Evolutionary conservation across 2,113 vertebrate genomes (phyloP), one percentile per base, ranked within the genome.

Genomic region (Myotis lucifugus): DNA sequence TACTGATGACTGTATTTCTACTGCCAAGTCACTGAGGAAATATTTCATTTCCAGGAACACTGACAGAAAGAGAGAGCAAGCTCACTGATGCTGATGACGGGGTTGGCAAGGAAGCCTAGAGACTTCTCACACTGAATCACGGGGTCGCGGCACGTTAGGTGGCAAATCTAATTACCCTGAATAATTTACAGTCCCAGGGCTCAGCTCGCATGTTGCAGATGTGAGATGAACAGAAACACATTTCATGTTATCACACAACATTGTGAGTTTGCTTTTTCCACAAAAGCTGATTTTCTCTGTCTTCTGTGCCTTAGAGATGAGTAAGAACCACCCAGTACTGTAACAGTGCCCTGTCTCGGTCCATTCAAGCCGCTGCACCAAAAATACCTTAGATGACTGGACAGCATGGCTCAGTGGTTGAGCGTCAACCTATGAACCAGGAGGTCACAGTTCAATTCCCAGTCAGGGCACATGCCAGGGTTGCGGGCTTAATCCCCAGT

Each of bases 1-100:
- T 86, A 88, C 23, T 40, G 46, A 82, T 70, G 42, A 66, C 10
- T 50, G 27, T 74, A 74, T 86, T 54, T 92, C 23, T 34, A 74
- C 46, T 67, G 85, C 48, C 32, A 79, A 87, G 88, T 88, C 95
- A 81, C 32, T 21, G 29, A 94, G 81, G 88, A 97, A 90, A 69
- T 34, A 83, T 40, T 90, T 95, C 67, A 88, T 79, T 94, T 96
- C 84, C 81, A 94, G 87, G 72, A 94, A 95, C 54, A 59, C 6
- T 69, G 73, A 87, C 74, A 70, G 25, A 42, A 40, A 87, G 76
- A 72, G 74, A 91, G 21, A 92, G 37, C 12, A 91, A 82, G 7
- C 83, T 85, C 72, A 46, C 69, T 19, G 4, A 73, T 72, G 46
- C 21, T 12, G 52, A n/a, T 94, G 72, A 95, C 67, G 87, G 52